phyloP scores from a whole-genome alignment of 64 coral and sea anemone species.

The Hydrozoanthus tunicans region DNA sequence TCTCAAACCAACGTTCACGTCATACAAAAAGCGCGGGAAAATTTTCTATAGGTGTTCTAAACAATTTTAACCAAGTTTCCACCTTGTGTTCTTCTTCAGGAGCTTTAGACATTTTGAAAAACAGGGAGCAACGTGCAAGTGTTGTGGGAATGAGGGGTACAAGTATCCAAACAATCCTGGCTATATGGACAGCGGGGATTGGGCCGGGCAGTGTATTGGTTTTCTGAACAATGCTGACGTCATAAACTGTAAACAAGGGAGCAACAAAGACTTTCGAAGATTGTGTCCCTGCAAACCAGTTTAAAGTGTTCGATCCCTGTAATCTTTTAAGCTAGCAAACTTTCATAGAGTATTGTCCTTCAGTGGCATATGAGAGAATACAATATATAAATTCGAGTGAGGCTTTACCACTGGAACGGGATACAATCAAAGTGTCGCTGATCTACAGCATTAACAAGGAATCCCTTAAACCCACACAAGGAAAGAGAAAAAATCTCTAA shows the following conservation, averaged over 20 bases:
- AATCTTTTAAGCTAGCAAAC: constrained; percentile 3
- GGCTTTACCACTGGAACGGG: too few species aligned
- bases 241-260: background rate
- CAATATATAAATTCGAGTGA: too few species aligned
- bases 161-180: background rate
- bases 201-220: constrained; percentile 12
- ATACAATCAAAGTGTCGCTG: too few species aligned
- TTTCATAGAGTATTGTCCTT: background rate
- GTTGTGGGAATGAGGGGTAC: background rate
- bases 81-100: background rate
- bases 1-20: too few species aligned
- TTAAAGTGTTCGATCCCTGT: background rate
- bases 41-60: too few species aligned
- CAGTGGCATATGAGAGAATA: too few species aligned
- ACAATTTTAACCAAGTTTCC: too few species aligned
- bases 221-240: background rate
- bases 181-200: background rate
- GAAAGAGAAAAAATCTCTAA: too few species aligned
- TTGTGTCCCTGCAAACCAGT: constrained; percentile 14
- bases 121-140: background rate
- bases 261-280: background rate
- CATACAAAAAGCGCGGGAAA: too few species aligned
- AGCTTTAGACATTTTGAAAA: background rate
- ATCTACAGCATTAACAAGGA: too few species aligned
- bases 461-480: too few species aligned